Evolutionary conservation across 2,888 invertebrate genomes (phyloP).

Genomic region (Calameuta filiformis): DNA sequence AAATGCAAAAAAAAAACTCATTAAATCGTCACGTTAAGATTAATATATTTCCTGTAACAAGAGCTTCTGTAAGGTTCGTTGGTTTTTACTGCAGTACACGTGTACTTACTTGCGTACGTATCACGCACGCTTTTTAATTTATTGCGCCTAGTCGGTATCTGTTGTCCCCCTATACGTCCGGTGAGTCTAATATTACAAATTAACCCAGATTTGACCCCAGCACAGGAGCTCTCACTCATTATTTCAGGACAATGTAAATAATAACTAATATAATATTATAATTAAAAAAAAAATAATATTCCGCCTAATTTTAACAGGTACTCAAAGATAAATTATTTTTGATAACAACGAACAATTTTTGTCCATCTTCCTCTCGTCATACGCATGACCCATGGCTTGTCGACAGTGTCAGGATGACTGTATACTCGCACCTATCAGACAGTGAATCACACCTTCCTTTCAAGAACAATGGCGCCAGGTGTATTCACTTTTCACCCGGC

Average conservation of each 20-base stretch:
- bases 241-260: background rate
- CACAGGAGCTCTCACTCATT: background rate
- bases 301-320: background rate
- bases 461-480: background rate
- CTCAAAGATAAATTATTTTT: background rate
- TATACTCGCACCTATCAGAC: background rate
- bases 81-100: background rate
- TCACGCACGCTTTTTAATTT: conserved; percentile 3
- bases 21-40: background rate
- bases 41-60: background rate
- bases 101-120: background rate
- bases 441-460: background rate
- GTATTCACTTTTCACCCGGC: background rate
- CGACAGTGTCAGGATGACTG: background rate
- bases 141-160: background rate
- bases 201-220: conserved; percentile 46
- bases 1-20: background rate
- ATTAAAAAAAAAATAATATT: background rate
- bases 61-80: background rate
- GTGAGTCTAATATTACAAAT: conserved; percentile 49
- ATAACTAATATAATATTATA: background rate
- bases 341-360: background rate
- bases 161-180: conserved; percentile 37
- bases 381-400: background rate
- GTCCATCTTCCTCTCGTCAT: background rate